Base-by-base conservation (phyloP, 2,888 invertebrate genomes). In the Notocelia uddmanniana region DNA sequence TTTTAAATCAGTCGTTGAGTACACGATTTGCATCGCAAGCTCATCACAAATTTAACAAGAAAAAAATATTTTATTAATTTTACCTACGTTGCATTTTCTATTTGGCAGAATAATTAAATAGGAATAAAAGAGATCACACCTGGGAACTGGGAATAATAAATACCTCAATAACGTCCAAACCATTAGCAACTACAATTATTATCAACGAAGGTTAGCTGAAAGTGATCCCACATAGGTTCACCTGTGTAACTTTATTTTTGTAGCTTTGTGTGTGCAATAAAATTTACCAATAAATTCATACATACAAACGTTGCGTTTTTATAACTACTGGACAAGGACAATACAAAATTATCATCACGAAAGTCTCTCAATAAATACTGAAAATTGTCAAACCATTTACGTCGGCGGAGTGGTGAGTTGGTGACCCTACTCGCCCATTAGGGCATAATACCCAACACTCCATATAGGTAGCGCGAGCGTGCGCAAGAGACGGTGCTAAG, bases 361-460 rank as follows among this genome's bases (percentile, higher is more conserved):
- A 54, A 55, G 55, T 45, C 23, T 21, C 31, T 2, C 34, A 2
- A n/a, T 26, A 57, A 67, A 67, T 45, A 45, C 55, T 31, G n/a
- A 45, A 67, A 19, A 67, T 67, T 67, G 55, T 67, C 66, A 57
- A 67, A 31, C 54, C 55, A 57, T 57, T 31, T 57, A 57, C n/a
- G 54, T 41, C 54, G 55, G 13, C 15, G 41, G 23, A 62, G 21
- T 69, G 62, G 50, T 26, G 26, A n/a, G n/a, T 5, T 26, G 26
- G 26, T 45, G 54, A 58, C 66, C 71, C 59, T 59, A 66, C 19
- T 57, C 52, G 75, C 79, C 83, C 82, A 85, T 85, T 86, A 85
- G 81, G 81, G 83, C 80, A 82, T 86, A 85, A 83, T 84, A 83
- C 79, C 78, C 77, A 79, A 76, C 81, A 79, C 77, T 83, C 88